phyloP scores from a whole-genome alignment of 2,888 invertebrate genomes.

The Nebria brevicollis region DNA sequence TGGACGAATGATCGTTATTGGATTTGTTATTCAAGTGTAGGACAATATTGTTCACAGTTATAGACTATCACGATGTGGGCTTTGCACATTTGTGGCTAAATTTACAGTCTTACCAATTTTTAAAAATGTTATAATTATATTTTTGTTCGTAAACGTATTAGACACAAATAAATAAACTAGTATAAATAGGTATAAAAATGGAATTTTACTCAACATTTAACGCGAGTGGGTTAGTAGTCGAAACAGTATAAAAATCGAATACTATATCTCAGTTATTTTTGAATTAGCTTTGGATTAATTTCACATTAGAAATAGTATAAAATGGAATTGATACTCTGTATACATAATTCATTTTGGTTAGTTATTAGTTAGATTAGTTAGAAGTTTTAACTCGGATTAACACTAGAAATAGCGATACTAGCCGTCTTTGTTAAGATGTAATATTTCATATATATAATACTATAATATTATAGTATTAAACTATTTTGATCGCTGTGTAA shows the following conservation, averaged over 20 bases:
- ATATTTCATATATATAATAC: no score
- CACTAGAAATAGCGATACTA: no score
- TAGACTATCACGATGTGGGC: constrained; percentile 36
- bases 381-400: neutral
- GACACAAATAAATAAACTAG: constrained; percentile 1
- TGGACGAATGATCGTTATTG: constrained; percentile 43
- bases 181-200: neutral
- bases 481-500: no score
- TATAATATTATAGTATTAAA: no score
- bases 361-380: neutral
- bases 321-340: neutral
- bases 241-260: neutral
- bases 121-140: constrained; percentile 12
- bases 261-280: neutral
- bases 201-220: neutral
- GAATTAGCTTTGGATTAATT: neutral
- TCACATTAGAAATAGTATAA: neutral
- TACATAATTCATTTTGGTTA: neutral
- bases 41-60: constrained; percentile 21
- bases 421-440: no score
- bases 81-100: constrained; percentile 34
- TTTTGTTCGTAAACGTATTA: neutral
- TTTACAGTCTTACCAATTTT: constrained; percentile 34
- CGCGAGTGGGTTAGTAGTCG: neutral
- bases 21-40: constrained; percentile 21